Percentiles rank a stretch among this genome's conserved stretches.
phyloP scores from a whole-genome alignment of 2,888 invertebrate species.

The Parnassius glacialis region DNA sequence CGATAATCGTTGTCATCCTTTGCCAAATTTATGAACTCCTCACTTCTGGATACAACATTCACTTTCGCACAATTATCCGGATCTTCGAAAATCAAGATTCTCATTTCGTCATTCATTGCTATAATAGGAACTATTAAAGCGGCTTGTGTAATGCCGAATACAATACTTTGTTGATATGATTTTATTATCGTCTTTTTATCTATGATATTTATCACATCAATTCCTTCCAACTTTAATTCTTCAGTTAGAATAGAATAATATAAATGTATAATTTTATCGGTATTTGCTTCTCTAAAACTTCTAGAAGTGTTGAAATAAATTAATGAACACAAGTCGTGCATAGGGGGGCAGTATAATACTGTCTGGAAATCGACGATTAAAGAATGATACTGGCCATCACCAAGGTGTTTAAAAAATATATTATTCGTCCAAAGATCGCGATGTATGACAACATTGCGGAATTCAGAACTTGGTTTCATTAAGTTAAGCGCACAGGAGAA shows the following conservation, averaged over 20 bases:
- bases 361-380: constrained; percentile 86
- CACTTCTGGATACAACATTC: constrained; percentile 53
- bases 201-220: constrained; percentile 46
- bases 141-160: constrained; percentile 64
- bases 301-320: constrained; percentile 78
- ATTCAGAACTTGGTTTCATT: constrained; percentile 61
- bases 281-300: constrained; percentile 62
- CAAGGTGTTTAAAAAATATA: constrained; percentile 69
- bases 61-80: constrained; percentile 43
- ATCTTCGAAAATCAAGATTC: constrained; percentile 50
- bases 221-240: constrained; percentile 55
- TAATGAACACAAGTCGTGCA: constrained; percentile 81
- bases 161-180: constrained; percentile 53
- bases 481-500: constrained; percentile 48
- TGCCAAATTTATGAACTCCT: constrained; percentile 55
- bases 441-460: constrained; percentile 79
- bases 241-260: constrained; percentile 76
- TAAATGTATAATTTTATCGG: constrained; percentile 65
- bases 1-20: constrained; percentile 51
- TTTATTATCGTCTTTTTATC: constrained; percentile 40
- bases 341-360: constrained; percentile 83
- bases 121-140: constrained; percentile 59
- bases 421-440: constrained; percentile 84
- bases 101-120: constrained; percentile 46
- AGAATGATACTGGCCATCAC: constrained; percentile 60